Evolutionary conservation across 2,113 vertebrate genomes (phyloP).

Genomic region (Todiramphus saurophagus): DNA sequence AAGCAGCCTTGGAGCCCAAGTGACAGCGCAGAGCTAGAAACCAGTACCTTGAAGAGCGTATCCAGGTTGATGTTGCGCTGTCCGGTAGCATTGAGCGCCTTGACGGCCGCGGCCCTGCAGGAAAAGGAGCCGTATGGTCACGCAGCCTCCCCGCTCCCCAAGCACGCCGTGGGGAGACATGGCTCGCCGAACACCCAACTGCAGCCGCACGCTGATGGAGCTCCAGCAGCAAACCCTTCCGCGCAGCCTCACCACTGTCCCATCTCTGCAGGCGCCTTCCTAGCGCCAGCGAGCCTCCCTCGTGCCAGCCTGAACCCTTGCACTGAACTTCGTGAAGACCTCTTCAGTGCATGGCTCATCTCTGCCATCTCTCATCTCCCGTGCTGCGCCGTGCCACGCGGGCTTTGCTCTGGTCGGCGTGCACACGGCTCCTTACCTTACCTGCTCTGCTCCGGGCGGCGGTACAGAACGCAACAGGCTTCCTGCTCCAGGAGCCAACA

Average conservation of each 20-base stretch:
- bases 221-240: not conserved
- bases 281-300: too few species aligned
- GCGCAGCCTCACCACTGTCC: not conserved
- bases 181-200: too few species aligned
- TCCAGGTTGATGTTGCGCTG: slow-evolving; percentile 81
- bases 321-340: not conserved
- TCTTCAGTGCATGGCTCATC: not conserved
- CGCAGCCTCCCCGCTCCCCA: too few species aligned
- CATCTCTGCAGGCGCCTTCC: accelerated
- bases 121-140: not conserved
- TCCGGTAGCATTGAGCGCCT: slow-evolving; percentile 86
- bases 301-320: not conserved
- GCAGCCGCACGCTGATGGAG: not conserved
- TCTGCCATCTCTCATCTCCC: not conserved
- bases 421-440: accelerated
- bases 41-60: slow-evolving; percentile 83
- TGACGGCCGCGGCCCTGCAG: slow-evolving; percentile 83
- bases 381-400: not conserved
- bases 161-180: too few species aligned
- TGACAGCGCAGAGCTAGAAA: not conserved
- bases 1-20: not conserved
- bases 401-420: not conserved
- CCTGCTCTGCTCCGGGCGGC: not conserved
- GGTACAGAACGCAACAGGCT: not conserved
- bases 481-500: not conserved